Base-by-base conservation (phyloP, 2,888 invertebrate species). In the Hirtodrosophila duncani region DNA sequence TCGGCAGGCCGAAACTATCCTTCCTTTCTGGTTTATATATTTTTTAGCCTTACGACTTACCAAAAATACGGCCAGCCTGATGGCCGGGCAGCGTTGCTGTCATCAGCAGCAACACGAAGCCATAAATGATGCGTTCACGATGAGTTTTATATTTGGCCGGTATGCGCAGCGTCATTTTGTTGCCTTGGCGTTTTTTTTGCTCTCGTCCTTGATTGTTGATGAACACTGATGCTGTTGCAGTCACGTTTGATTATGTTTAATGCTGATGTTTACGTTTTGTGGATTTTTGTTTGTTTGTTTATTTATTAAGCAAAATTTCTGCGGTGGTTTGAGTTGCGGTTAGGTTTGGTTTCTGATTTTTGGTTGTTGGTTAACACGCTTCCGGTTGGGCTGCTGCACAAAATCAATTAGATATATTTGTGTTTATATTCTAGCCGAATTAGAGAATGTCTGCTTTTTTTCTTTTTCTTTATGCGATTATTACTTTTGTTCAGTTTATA, bases 41-140 rank as follows among this genome's bases (percentile, higher is more conserved):
- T n/a, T n/a, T n/a, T n/a, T 33, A 14, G 16, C 10, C 7, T 30
- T 18, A 8, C 24, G 18, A 85, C 87, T 86, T 74, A 87, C 87
- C 87, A 53, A 87, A 87, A 77, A 87, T 83, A 48, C 87, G 83
- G 53, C 85, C 87, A 20, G 85, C 85, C 58, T 81, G 65, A 14
- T 70, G 58, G 38, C 60, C 45, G 36, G 82, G 70, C 48, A 77
- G 67, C 59, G 82, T 72, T 38, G 34, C 59, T 62, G 81, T 77
- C 72, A 81, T 64, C 65, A 87, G 68, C 66, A 86, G 68, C 80
- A 86, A 56, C 33, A 78, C 66, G 63, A 82, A 84, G 70, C 85
- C 85, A 71, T 85, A 84, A 80, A 86, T 85, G 74, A 87, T 86
- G 78, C 85, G 83, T 77, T 83, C 86, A 71, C 84, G 81, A 82